Base-by-base conservation (phyloP, 2,113 vertebrate species). In the Choloepus hoffmanni region DNA sequence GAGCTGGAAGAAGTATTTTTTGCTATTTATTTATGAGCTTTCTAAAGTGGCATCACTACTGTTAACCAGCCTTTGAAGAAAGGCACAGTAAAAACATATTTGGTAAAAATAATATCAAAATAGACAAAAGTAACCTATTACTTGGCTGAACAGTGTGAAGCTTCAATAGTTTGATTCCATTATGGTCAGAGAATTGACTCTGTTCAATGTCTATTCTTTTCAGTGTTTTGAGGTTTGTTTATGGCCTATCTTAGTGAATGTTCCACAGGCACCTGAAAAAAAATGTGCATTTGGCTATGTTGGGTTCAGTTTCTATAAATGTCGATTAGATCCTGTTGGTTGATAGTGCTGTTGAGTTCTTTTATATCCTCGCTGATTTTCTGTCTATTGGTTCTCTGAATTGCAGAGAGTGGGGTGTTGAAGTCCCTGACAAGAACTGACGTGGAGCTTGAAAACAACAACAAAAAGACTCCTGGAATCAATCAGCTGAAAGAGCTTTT, bases 171-270 rank as follows among this genome's bases (percentile, higher is more conserved):
- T 87, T 93, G 70, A 73, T 78, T 94, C 63, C n/a, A 82, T 83
- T 94, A 45, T 24, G 9, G 53, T 85, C 45, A 79, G 88, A 78
- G 26, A 72, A 78, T 89, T 78, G 68, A 67, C 8, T 73, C 10
- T 77, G 43, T 62, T 30, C 55, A 24, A 83, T 85, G 93, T 96
- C 30, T 67, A n/a, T 85, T 78, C 36, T 94, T 94, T 90, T 30
- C 79, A 82, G 85, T 85, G 30, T 73, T 21, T 83, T 68, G 30
- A 85, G 28, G 14, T 67, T 93, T 96, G 28, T 95, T 72, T 77
- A 30, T 53, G n/a, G 12, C 24, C 67, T 96, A 21, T 45, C 12
- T 65, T 90, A 72, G 65, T 85, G 18, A 95, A 55, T 53, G 24
- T 53, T 89, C 40, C 33, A 40, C 30, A 13, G 8, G 12, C 8